These are phyloP conservation scores for Falcaria lacertinaria DNA, from an alignment of 2,888 invertebrate genomes.

Conservation along the genomic window DNA sequence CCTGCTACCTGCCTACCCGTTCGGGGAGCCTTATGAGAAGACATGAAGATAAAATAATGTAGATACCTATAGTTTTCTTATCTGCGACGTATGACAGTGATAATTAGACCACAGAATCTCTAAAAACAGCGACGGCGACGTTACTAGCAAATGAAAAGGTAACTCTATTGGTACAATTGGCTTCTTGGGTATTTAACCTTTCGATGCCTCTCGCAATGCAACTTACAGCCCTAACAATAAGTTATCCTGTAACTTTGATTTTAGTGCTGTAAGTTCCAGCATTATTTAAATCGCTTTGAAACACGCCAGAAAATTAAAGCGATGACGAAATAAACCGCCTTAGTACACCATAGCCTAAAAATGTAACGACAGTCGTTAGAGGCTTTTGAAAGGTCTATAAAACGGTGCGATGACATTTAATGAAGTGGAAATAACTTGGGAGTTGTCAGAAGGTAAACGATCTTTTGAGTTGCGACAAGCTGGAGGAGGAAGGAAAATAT, in stretches of 20 bases:
- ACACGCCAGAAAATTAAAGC: not conserved
- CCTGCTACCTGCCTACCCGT: too few relatives aligned
- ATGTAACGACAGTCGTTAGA: constrained; percentile 3
- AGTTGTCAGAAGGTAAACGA: not conserved
- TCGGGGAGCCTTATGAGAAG: too few relatives aligned
- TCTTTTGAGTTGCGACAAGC: not conserved
- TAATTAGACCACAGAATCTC: too few relatives aligned
- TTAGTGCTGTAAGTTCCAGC: not conserved
- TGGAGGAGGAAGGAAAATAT: not conserved
- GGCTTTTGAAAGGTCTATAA: not conserved
- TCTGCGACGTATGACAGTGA: too few relatives aligned
- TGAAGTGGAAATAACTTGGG: not conserved
- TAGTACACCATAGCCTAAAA: not conserved
- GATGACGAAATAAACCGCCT: not conserved
- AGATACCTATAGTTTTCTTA: too few relatives aligned
- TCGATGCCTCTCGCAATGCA: too few relatives aligned
- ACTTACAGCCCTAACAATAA: too few relatives aligned
- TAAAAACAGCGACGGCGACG: too few relatives aligned
- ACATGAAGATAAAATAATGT: too few relatives aligned
- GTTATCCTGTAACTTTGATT: not conserved
- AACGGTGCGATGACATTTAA: not conserved
- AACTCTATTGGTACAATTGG: too few relatives aligned
- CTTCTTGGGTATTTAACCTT: too few relatives aligned
- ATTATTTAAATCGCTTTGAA: not conserved
- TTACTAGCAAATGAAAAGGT: too few relatives aligned